Evolutionary conservation across 2,113 vertebrate species (phyloP).

Genomic region (Ibidorhyncha struthersii): DNA sequence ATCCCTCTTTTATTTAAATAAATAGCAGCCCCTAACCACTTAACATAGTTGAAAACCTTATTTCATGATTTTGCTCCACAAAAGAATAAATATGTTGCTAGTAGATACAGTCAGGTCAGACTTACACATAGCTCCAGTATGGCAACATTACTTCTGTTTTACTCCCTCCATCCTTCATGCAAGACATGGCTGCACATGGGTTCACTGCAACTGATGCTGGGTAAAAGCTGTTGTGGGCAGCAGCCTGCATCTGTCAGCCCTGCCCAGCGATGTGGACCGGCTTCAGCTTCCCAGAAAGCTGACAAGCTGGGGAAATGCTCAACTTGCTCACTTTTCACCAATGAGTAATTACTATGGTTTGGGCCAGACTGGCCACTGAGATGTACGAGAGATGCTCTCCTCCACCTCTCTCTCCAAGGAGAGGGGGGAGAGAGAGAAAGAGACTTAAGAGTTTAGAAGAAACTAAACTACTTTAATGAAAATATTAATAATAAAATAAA

Average conservation of each 20-base stretch:
- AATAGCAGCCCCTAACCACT: not conserved
- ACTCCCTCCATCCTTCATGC: not conserved
- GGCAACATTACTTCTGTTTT: not conserved
- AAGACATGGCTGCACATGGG: not conserved
- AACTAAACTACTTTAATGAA: too few species aligned
- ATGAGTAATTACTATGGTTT: not conserved
- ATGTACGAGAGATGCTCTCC: too few species aligned
- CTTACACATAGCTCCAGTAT: not conserved
- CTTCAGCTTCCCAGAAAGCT: not conserved
- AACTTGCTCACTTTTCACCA: not conserved
- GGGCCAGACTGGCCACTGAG: too few species aligned
- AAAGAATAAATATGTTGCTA: not conserved
- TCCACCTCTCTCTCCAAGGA: too few species aligned
- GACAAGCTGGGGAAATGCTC: not conserved
- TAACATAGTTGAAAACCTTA: not conserved
- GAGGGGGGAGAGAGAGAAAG: too few species aligned
- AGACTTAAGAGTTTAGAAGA: too few species aligned
- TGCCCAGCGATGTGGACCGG: fast-evolving
- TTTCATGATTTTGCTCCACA: not conserved
- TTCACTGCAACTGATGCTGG: not conserved
- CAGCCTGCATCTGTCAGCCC: not conserved
- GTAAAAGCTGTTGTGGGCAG: fast-evolving
- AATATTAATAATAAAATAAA: too few species aligned
- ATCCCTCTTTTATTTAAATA: not conserved
- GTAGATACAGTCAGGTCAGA: not conserved